Conservation (phyloP, 2,888 invertebrate genomes). For the Seira musarum region DNA sequence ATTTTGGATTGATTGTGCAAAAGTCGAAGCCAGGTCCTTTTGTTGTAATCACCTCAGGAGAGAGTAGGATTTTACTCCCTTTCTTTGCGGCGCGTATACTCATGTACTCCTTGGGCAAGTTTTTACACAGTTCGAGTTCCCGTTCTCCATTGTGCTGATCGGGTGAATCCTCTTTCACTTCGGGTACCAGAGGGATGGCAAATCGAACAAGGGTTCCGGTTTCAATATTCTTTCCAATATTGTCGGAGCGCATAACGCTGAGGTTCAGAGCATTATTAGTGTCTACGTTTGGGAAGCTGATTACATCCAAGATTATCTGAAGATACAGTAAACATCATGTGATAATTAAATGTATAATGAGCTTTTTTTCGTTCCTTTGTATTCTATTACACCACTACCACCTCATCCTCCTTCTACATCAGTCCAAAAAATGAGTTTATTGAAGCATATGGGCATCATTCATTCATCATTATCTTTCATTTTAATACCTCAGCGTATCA, state of each 20-base stretch:
- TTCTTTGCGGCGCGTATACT: slow-evolving; percentile 71
- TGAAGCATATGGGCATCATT: slow-evolving; percentile 3
- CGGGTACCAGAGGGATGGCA: slow-evolving; percentile 43
- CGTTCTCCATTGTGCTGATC: slow-evolving; percentile 20
- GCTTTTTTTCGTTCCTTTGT: slow-evolving; percentile 5
- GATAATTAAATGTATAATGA: slow-evolving; percentile 27
- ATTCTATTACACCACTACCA: not conserved
- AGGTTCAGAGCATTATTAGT: slow-evolving; percentile 52
- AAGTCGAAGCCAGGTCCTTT: slow-evolving; percentile 72
- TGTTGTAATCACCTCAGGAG: slow-evolving; percentile 63
- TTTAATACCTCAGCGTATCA: not conserved
- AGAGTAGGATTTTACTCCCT: slow-evolving; percentile 70
- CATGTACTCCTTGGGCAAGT: slow-evolving; percentile 71
- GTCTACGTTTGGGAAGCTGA: slow-evolving; percentile 63
- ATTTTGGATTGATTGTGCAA: slow-evolving; percentile 73
- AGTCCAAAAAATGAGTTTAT: not conserved
- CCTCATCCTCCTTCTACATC: not conserved
- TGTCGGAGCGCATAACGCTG: slow-evolving; percentile 35
- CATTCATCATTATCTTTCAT: not conserved
- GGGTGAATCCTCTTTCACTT: slow-evolving; percentile 39
- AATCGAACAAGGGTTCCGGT: slow-evolving; percentile 51
- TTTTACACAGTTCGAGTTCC: slow-evolving; percentile 62
- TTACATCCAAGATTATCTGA: slow-evolving; percentile 71
- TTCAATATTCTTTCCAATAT: slow-evolving; percentile 48
- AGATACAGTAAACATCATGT: slow-evolving; percentile 31